Conservation (phyloP, 2,113 vertebrate genomes). For the Gnathonemus echidnorhynchus region DNA sequence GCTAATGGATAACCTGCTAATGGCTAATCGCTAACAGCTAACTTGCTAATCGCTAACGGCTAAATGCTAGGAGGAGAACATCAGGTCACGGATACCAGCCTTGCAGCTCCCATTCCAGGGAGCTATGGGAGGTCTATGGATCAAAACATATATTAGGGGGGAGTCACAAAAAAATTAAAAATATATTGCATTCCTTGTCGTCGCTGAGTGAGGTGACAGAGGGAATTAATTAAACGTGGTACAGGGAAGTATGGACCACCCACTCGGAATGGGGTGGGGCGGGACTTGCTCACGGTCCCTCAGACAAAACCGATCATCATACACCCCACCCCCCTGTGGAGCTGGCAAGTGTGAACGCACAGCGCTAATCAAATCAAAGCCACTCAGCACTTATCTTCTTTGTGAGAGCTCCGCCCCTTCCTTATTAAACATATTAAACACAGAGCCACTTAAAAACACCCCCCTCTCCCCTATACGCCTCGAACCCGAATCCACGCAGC, state of each 20-base stretch:
- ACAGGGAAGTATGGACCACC: background rate
- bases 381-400: background rate
- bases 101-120: background rate
- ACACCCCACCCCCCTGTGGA: background rate
- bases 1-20: background rate
- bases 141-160: background rate
- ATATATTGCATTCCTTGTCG: background rate
- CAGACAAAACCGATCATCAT: background rate
- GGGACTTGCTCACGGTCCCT: background rate
- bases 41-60: background rate
- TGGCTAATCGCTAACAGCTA: too few species aligned
- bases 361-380: background rate
- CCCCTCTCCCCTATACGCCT: background rate
- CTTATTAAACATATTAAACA: background rate
- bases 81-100: background rate
- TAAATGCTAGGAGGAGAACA: background rate
- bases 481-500: background rate
- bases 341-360: background rate
- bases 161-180: background rate
- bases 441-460: background rate
- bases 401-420: background rate
- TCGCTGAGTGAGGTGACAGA: background rate
- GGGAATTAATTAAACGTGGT: background rate
- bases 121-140: background rate
- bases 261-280: background rate